Conservation (phyloP, 2,797 vertebrate genomes). For the Anabas testudineus region DNA sequence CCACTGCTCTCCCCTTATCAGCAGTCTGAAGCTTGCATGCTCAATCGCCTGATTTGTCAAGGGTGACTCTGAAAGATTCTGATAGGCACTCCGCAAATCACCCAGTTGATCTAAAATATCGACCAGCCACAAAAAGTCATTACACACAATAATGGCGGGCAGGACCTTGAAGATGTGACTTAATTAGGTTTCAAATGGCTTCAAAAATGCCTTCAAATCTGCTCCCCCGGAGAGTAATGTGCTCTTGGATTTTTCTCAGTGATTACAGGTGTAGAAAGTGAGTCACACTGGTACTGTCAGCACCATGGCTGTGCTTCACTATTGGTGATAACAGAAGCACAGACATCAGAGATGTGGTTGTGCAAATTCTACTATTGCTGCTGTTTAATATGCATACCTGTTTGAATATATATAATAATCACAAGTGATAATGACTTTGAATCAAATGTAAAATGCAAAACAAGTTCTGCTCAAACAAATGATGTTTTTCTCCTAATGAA, state of each 20-base stretch:
- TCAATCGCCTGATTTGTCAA: constrained; percentile 86
- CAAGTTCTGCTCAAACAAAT: constrained; percentile 32
- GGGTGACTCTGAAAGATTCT: constrained; percentile 87
- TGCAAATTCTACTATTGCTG: constrained; percentile 14
- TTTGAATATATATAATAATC: constrained; percentile 21
- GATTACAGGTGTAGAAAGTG: constrained; percentile 66
- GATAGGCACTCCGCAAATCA: constrained; percentile 87
- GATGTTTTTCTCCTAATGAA: too few species aligned
- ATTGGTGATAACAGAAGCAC: constrained; percentile 19
- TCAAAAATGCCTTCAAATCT: constrained; percentile 78
- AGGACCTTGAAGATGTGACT: constrained; percentile 87
- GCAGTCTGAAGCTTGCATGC: constrained; percentile 83
- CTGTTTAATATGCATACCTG: constrained; percentile 44
- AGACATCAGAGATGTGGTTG: constrained; percentile 10
- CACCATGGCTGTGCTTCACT: constrained; percentile 22
- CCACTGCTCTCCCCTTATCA: constrained; percentile 81
- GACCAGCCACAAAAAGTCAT: constrained; percentile 87
- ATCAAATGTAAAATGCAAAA: constrained; percentile 5
- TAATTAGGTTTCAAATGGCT: constrained; percentile 88
- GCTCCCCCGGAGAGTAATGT: constrained; percentile 66
- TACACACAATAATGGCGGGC: constrained; percentile 87
- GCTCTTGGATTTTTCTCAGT: constrained; percentile 55
- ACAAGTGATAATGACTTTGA: constrained; percentile 32
- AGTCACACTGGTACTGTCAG: constrained; percentile 39
- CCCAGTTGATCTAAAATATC: constrained; percentile 90